Conservation (phyloP, 2,888 invertebrate genomes). For the Sinopyrophorus schimmeli region DNA sequence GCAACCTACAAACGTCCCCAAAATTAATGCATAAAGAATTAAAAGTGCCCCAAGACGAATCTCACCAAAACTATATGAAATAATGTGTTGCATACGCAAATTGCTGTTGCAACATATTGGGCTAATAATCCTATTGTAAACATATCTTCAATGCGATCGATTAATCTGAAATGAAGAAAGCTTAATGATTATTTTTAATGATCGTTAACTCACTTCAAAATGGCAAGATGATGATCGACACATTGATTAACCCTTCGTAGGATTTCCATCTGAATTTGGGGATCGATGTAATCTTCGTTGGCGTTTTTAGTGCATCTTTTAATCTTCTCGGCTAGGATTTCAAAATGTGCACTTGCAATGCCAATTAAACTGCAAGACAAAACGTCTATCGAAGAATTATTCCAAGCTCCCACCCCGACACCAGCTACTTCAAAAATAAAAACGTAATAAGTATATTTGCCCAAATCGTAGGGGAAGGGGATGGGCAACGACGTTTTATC, state of each 20-base stretch:
- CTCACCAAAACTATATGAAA: slow-evolving; percentile 27
- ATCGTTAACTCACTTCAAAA: slow-evolving; percentile 14
- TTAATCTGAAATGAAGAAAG: slow-evolving; percentile 12
- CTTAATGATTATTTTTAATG: neutral
- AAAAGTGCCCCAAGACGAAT: too few relatives aligned
- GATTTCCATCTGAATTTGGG: too few relatives aligned
- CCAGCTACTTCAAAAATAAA: slow-evolving; percentile 22
- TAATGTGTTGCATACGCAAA: slow-evolving; percentile 26
- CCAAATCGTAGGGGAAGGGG: slow-evolving; percentile 29
- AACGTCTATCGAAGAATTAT: slow-evolving; percentile 26
- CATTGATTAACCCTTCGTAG: slow-evolving; percentile 14
- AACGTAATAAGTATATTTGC: slow-evolving; percentile 17
- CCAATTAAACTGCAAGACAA: slow-evolving; percentile 21
- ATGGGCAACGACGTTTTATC: slow-evolving; percentile 24
- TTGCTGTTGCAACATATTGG: slow-evolving; percentile 24
- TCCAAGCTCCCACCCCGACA: slow-evolving; percentile 22
- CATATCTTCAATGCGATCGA: slow-evolving; percentile 19
- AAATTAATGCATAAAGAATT: too few relatives aligned
- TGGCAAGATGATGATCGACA: slow-evolving; percentile 23
- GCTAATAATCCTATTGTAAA: slow-evolving; percentile 22
- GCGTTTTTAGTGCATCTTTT: too few relatives aligned
- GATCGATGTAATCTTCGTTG: too few relatives aligned
- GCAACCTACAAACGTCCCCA: too few relatives aligned
- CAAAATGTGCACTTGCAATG: slow-evolving; percentile 20
- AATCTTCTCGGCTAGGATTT: slow-evolving; percentile 21